Percentiles rank a stretch among this genome's conserved stretches.
Evolutionary conservation across 1,140 invertebrate genomes (phyloP).

Genomic region (Theocolax elegans): DNA sequence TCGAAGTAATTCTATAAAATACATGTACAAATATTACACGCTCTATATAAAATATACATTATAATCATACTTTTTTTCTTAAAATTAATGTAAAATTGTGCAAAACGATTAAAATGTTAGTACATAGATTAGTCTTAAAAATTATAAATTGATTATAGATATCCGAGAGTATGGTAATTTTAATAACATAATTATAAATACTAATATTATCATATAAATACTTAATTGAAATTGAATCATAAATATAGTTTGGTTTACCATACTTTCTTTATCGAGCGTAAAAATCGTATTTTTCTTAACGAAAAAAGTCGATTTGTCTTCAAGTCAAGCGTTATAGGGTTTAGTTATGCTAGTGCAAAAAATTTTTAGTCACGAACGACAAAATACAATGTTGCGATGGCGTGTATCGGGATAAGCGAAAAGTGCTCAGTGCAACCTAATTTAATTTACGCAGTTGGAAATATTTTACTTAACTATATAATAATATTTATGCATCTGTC

Average conservation of each 20-base stretch:
- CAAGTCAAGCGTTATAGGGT: slow-evolving; percentile 10
- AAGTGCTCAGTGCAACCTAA: slow-evolving; percentile 3
- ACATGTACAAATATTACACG: too few relatives aligned
- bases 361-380: background rate
- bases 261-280: slow-evolving; percentile 3
- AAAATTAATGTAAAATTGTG: too few relatives aligned
- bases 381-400: background rate
- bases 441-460: slow-evolving; percentile 19
- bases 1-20: too few relatives aligned
- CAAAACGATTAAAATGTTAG: too few relatives aligned
- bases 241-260: background rate
- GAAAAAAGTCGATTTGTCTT: slow-evolving; percentile 18
- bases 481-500: background rate
- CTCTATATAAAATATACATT: too few relatives aligned
- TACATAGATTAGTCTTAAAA: too few relatives aligned
- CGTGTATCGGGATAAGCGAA: background rate
- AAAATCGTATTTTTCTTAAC: slow-evolving; percentile 14
- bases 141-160: too few relatives aligned
- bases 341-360: slow-evolving; percentile 27
- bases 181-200: background rate
- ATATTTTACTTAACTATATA: background rate
- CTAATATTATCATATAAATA: background rate
- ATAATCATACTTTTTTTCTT: too few relatives aligned
- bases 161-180: slow-evolving; percentile 7
- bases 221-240: background rate